Base-by-base conservation (phyloP, 2,797 vertebrate species). In the Tiaroga cobitis region DNA sequence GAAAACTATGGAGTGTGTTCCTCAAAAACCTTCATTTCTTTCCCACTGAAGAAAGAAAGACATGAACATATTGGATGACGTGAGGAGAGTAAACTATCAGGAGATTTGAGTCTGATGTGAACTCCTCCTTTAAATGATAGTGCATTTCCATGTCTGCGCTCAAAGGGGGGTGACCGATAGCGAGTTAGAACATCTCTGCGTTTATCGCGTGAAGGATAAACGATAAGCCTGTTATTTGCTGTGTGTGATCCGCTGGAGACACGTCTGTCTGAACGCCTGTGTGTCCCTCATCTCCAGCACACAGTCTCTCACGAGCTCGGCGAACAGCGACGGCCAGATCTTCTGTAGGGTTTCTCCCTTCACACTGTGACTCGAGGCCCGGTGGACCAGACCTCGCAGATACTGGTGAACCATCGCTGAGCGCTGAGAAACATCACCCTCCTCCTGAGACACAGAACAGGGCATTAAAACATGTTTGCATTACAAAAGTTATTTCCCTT, bases 261-360 rank as follows among this genome's bases (percentile, higher is more conserved):
- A 96, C 89, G 96, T 94, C 88, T 95, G 97, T 93, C 96, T 96
- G 90, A 96, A 99, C 86, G 96, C 92, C 13, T 92, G 92, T 82
- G 90, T 95, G 93, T 97, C 96, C 91, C 93, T 97, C 91, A 97
- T 97, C 90, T 98, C 97, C 85, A 99, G 87, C 91, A 99, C 97
- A 2, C 96, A 96, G 49, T 99, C 98, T 90, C 96, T 94, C 84
- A 99, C 97, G 86, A 99, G 97, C 91, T 99, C 98, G 29, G 96
- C 95, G 92, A 99, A 99, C 95, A 99, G 92, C 84, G 97, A 96
- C 26, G 97, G 97, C 98, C 98, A 99, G 41, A 99, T 95, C 90
- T 97, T 97, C 94, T 99, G 98, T 84, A 99, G 92, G 0, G 94
- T 95, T 76, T 98, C 97, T 0, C 96, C 96, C 90, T 99, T 99